Conservation (phyloP, 2,888 invertebrate species). For the Vandiemenella viatica region DNA sequence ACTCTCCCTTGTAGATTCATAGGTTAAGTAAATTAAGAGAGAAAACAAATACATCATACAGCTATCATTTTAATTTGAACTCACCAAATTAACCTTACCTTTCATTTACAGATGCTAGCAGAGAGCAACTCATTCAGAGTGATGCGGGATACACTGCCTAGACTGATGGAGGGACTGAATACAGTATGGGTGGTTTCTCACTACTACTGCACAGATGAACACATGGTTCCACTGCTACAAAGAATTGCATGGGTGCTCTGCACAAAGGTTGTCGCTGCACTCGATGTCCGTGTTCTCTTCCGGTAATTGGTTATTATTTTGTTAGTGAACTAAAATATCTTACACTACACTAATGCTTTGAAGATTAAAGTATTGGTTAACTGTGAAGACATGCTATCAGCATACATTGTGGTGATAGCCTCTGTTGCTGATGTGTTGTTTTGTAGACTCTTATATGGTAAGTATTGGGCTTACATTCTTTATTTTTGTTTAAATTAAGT, state of each 20-base stretch:
- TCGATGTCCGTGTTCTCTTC: conserved; percentile 59
- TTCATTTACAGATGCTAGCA: conserved; percentile 53
- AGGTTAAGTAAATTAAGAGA: too few species aligned
- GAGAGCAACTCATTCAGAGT: conserved; percentile 52
- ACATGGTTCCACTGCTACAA: conserved; percentile 70
- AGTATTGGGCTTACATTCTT: too few species aligned
- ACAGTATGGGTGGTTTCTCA: conserved; percentile 85
- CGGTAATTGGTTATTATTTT: conserved; percentile 39
- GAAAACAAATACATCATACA: too few species aligned
- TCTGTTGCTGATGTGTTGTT: too few species aligned
- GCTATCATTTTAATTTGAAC: too few species aligned
- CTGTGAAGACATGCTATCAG: too few species aligned
- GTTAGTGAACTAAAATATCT: background rate
- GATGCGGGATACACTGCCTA: conserved; percentile 57
- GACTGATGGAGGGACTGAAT: conserved; percentile 67
- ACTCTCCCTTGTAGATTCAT: background rate
- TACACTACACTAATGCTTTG: background rate
- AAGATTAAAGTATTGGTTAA: too few species aligned
- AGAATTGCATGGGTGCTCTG: conserved; percentile 72
- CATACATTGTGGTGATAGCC: too few species aligned
- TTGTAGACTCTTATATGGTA: too few species aligned
- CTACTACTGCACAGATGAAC: conserved; percentile 69
- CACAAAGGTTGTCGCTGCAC: conserved; percentile 53
- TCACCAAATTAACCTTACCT: too few species aligned
- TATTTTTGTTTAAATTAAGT: too few species aligned